Conservation (phyloP, 35 echinoderm and acorn worm genomes). For the Stichopus chloronotus region DNA sequence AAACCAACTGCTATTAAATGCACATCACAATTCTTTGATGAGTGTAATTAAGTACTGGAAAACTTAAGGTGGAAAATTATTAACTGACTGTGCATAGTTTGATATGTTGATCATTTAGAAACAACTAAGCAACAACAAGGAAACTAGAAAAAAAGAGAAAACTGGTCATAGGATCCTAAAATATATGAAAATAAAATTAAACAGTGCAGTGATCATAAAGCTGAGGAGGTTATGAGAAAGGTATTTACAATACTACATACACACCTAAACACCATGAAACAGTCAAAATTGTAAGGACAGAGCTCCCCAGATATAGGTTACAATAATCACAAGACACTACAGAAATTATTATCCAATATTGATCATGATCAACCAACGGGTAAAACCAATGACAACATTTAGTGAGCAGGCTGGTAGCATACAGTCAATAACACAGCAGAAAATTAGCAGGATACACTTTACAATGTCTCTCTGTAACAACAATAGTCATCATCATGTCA, state of each 20-base stretch:
- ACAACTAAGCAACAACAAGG: neutral
- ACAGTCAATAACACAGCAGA: neutral
- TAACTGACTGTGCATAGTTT: conserved; percentile 20
- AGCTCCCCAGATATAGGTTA: neutral
- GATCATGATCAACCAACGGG: neutral
- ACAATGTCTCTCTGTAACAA: too few relatives aligned
- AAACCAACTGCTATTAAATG: neutral
- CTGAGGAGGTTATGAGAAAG: neutral
- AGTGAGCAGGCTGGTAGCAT: neutral
- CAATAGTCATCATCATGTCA: too few relatives aligned
- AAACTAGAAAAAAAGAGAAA: neutral
- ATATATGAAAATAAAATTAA: neutral
- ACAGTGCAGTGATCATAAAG: neutral
- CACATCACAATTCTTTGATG: neutral
- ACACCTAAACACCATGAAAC: neutral
- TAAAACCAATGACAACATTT: neutral
- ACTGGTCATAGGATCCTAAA: neutral
- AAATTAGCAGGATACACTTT: neutral
- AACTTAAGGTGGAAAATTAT: conserved; percentile 6
- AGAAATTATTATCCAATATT: neutral
- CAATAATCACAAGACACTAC: neutral
- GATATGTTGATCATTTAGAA: neutral
- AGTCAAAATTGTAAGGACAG: neutral
- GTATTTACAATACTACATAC: neutral
- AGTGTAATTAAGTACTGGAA: conserved; percentile 28